Evolutionary conservation across 2,888 invertebrate genomes (phyloP).

Genomic region (Drosophila nigricruria): DNA sequence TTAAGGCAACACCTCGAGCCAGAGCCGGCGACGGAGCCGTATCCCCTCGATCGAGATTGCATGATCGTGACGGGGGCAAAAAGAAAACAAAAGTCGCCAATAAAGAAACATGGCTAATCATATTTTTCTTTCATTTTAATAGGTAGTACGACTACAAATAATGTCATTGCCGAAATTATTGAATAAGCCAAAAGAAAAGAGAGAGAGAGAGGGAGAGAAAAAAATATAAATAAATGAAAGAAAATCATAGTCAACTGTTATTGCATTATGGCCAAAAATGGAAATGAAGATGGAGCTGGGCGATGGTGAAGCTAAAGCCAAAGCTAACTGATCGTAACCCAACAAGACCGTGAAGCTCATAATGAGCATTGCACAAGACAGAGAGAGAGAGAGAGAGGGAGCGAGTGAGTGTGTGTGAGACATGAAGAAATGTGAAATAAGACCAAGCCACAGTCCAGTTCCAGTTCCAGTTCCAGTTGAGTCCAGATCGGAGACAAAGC

Average conservation of each 20-base stretch:
- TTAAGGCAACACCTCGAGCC: slow-evolving; percentile 32
- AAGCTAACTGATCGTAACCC: slow-evolving; percentile 54
- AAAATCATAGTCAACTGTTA: slow-evolving; percentile 74
- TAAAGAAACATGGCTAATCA: slow-evolving; percentile 40
- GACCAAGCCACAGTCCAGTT: slow-evolving; percentile 54
- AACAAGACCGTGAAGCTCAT: slow-evolving; percentile 79
- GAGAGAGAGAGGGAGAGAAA: neutral
- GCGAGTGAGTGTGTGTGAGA: slow-evolving; percentile 40
- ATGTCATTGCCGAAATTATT: slow-evolving; percentile 73
- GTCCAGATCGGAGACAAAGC: slow-evolving; percentile 36
- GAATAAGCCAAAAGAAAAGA: slow-evolving; percentile 44
- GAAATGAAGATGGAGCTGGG: slow-evolving; percentile 51
- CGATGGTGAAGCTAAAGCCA: slow-evolving; percentile 14
- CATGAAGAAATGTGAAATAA: slow-evolving; percentile 80
- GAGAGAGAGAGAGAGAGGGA: slow-evolving; percentile 18
- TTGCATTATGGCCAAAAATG: slow-evolving; percentile 63
- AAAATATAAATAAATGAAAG: slow-evolving; percentile 49
- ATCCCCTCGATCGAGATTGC: slow-evolving; percentile 26
- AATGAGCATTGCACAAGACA: slow-evolving; percentile 55
- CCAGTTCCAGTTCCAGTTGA: slow-evolving; percentile 62
- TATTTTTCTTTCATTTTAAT: slow-evolving; percentile 25
- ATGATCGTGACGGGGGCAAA: slow-evolving; percentile 51
- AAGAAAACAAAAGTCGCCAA: slow-evolving; percentile 34
- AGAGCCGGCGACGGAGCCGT: neutral
- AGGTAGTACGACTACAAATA: slow-evolving; percentile 35